These are phyloP conservation scores for human DNA, from an alignment of 2,113 vertebrate genomes.

Conservation along the genomic window GRCh38 chr13:63883501-63884000, in stretches of 20 bases:
- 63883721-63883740: background rate
- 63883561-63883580: background rate
- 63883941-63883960: background rate
- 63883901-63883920: background rate
- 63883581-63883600: background rate
- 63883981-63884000: background rate
- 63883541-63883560: too few species aligned
- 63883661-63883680: background rate
- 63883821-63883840: background rate
- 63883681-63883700: background rate
- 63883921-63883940: background rate
- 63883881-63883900: background rate
- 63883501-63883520: background rate
- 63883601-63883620: background rate
- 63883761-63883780: background rate
- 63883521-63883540: background rate
- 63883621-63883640: too few species aligned
- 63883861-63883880: background rate
- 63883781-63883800: background rate
- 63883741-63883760: background rate
- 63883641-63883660: background rate
- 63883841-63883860: background rate
- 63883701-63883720: background rate
- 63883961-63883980: background rate
- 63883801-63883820: background rate